phyloP scores from a whole-genome alignment of 2,888 invertebrate species.

The Hymenopus coronatus region DNA sequence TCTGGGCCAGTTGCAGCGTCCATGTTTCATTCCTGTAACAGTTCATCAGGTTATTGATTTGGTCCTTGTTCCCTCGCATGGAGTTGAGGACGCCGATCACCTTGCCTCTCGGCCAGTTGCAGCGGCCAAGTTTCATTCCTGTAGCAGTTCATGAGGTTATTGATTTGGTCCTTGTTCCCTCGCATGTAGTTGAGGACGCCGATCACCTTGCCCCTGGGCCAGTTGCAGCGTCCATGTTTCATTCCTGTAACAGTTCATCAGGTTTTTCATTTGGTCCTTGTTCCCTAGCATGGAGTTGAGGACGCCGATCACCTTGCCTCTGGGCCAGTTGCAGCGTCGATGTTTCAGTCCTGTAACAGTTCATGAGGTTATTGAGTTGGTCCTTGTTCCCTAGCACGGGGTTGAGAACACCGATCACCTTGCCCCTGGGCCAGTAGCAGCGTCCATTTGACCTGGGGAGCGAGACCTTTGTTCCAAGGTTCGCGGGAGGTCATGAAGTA shows the following conservation, averaged over 20 bases:
- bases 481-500: too few species aligned
- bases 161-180: too few species aligned
- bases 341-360: too few species aligned
- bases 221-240: slow-evolving; percentile 80
- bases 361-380: too few species aligned
- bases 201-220: slow-evolving; percentile 88
- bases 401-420: slow-evolving; percentile 48
- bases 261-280: too few species aligned
- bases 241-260: too few species aligned
- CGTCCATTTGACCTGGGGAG: slow-evolving; percentile 62
- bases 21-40: slow-evolving; percentile 72
- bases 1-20: slow-evolving; percentile 86
- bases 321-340: slow-evolving; percentile 90
- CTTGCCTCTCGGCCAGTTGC: slow-evolving; percentile 93
- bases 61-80: slow-evolving; percentile 43
- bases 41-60: too few species aligned
- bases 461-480: too few species aligned
- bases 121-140: too few species aligned
- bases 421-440: slow-evolving; percentile 90
- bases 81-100: slow-evolving; percentile 87
- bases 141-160: too few species aligned
- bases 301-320: slow-evolving; percentile 82
- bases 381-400: too few species aligned
- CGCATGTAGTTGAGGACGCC: slow-evolving; percentile 92
- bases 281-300: too few species aligned